Conservation (phyloP, 2,888 invertebrate species). For the Amphiduros pacificus region DNA sequence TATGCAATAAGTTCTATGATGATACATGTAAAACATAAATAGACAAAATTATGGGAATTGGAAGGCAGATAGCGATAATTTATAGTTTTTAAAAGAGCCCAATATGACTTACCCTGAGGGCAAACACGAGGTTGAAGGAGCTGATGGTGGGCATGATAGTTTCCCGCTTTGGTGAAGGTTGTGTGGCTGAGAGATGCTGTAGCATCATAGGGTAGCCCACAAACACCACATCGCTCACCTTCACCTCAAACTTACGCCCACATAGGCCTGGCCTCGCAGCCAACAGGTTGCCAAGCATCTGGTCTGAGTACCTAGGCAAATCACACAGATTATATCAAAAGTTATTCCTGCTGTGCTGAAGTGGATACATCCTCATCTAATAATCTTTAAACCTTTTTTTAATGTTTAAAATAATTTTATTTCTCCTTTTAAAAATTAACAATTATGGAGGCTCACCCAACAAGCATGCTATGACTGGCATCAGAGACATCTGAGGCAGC, state of each 20-base stretch:
- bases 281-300: constrained; percentile 45
- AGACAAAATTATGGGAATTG: background rate
- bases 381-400: too few relatives aligned
- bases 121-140: constrained; percentile 76
- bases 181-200: constrained; percentile 33
- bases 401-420: too few relatives aligned
- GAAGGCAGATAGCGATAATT: background rate
- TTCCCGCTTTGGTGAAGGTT: constrained; percentile 33
- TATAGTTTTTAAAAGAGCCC: background rate
- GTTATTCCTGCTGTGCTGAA: too few relatives aligned
- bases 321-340: too few relatives aligned
- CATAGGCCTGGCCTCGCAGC: constrained; percentile 83
- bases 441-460: too few relatives aligned
- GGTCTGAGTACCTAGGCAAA: constrained; percentile 40
- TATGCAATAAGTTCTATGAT: too few relatives aligned
- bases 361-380: too few relatives aligned
- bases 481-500: too few relatives aligned
- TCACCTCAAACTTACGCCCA: constrained; percentile 88
- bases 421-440: too few relatives aligned
- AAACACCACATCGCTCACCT: constrained; percentile 93
- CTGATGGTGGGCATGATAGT: constrained; percentile 65
- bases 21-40: too few relatives aligned
- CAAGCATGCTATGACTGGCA: too few relatives aligned
- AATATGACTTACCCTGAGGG: constrained; percentile 53
- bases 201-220: constrained; percentile 84